These are phyloP conservation scores for Arctia plantaginis DNA, from an alignment of 2,888 invertebrate species.

Conservation along the genomic window DNA sequence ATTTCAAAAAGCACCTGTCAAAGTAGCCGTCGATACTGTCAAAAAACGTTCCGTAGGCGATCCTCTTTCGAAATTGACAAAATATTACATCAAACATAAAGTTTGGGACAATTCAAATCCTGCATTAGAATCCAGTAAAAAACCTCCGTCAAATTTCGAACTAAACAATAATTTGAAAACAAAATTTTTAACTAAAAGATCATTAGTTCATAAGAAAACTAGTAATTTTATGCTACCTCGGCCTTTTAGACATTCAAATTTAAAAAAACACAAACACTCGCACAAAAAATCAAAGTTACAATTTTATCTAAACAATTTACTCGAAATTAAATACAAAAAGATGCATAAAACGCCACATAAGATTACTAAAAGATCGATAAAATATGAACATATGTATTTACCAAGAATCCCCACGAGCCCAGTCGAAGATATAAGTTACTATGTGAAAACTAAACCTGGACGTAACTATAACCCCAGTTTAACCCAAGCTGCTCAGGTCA, in stretches of 20 bases:
- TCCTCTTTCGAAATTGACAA: conserved; percentile 61
- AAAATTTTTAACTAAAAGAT: conserved; percentile 52
- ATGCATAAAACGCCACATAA: background rate
- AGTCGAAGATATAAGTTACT: conserved; percentile 68
- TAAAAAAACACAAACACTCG: conserved; percentile 39
- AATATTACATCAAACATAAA: conserved; percentile 74
- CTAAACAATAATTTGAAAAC: conserved; percentile 57
- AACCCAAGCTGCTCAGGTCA: conserved; percentile 57
- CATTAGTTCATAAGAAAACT: conserved; percentile 40
- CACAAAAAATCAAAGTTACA: background rate
- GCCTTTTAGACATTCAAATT: conserved; percentile 48
- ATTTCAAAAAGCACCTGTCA: conserved; percentile 11
- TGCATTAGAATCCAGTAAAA: conserved; percentile 25
- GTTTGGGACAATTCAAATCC: conserved; percentile 67
- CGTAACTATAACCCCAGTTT: conserved; percentile 54
- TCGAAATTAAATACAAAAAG: conserved; percentile 11
- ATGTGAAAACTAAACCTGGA: conserved; percentile 66
- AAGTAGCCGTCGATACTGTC: conserved; percentile 40
- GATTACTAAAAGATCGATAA: conserved; percentile 51
- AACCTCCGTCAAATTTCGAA: conserved; percentile 44
- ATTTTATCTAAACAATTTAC: background rate
- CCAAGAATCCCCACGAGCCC: conserved; percentile 61
- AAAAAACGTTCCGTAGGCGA: conserved; percentile 62
- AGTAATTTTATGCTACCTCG: conserved; percentile 46
- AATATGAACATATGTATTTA: conserved; percentile 52